Base-by-base conservation (phyloP, 2,113 vertebrate species). In the Helogale parvula region DNA sequence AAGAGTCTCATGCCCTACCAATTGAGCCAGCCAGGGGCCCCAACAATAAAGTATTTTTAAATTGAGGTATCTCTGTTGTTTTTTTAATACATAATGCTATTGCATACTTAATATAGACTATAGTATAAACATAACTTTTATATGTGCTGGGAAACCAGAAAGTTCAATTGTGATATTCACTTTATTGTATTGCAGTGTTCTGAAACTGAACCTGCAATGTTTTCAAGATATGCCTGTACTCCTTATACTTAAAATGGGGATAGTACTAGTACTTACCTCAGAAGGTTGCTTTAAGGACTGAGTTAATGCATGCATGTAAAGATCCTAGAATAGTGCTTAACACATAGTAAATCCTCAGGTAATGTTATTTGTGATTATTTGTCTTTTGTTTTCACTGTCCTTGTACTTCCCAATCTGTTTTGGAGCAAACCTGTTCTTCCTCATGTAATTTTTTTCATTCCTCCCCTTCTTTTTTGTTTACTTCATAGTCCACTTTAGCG, bases 361-460 rank as follows among this genome's bases (percentile, higher is more conserved):
- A 81, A 92, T 82, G 23, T 90, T 79, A 85, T 63, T 90, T 77
- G 35, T 95, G 17, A 68, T 87, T 86, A 95, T 74, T 97, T 82
- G 69, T 77, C 87, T 88, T 94, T 89, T 88, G 41, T 89, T 92
- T 87, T 93, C 31, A 93, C 63, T 68, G 25, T 79, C 16, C 63
- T 54, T 94, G 19, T 90, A 65, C 57, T 77, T 95, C 91, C 41
- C 76, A 80, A n/a, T 87, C 87, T 82, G 31, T 96, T 89, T 96
- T 90, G 80, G 66, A 92, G 38, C n/a, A 97, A 90, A 33, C 33
- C 57, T 94, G 27, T 89, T 93, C 38, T 92, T 96, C 23, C 14
- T 72, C 81, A 33, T 79, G n/a, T 71, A 54, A 60, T 82, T 33
- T 80, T 82, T 76, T 16, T 45, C 5, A 12, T 19, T 45, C 52